A percentile compares a stretch with the other conserved stretches of the same genome.
Conservation (phyloP, 2,797 vertebrate genomes). For the Platalea minor region DNA sequence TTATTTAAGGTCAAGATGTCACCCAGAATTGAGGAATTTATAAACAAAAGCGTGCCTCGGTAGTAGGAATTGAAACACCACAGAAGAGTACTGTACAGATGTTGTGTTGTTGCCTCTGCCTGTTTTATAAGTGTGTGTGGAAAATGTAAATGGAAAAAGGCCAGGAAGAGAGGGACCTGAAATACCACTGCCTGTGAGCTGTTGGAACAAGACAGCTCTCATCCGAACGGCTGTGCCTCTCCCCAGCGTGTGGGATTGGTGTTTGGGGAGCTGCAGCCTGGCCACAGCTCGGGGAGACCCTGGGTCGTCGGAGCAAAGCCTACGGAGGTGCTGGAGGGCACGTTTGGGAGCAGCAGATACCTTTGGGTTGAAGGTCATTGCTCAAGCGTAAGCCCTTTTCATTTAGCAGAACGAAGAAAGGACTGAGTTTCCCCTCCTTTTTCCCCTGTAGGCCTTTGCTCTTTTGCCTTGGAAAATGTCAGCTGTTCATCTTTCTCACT, state of each 20-base stretch:
- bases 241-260: rapidly evolving
- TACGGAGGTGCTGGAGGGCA: background rate
- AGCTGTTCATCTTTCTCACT: background rate
- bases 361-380: background rate
- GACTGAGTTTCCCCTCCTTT: background rate
- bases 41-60: rapidly evolving
- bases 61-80: background rate
- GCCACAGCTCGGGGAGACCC: background rate
- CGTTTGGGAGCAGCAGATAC: rapidly evolving
- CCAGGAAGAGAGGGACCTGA: background rate
- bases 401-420: background rate
- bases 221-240: rapidly evolving
- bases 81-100: background rate
- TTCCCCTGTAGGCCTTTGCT: background rate
- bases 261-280: background rate
- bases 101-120: background rate
- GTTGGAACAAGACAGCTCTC: background rate
- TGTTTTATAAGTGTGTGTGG: background rate
- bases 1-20: background rate
- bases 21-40: background rate
- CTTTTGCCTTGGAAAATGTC: background rate
- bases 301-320: rapidly evolving
- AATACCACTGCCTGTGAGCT: background rate
- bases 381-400: background rate
- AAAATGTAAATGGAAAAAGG: background rate